Base-by-base conservation (phyloP, 2,888 invertebrate species). In the Idaea straminata region DNA sequence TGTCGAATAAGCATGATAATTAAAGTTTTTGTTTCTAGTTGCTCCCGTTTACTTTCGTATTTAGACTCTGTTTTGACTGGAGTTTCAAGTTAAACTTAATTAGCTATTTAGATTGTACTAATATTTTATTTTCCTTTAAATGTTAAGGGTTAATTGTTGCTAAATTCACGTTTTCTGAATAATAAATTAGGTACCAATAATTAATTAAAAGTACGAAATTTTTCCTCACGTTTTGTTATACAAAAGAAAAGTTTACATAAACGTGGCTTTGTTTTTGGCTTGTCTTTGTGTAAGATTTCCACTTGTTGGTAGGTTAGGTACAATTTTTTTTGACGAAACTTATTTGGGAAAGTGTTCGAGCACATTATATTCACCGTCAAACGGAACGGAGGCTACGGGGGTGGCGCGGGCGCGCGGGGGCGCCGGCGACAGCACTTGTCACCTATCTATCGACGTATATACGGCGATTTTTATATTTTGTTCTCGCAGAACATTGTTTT, bases 1-100 rank as follows among this genome's bases (percentile, higher is more conserved):
- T 89, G 90, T 89, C 91, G 89, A 91, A 92, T 91, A 89, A 91
- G 88, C 88, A 91, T 89, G 86, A 89, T 90, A 89, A 90, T 91
- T 88, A 89, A 91, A 90, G 87, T 88, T 87, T 86, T 87, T 85
- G 86, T 88, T 88, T 89, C 69, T 68, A 70, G 72, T 64, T 67
- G 65, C 64, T 68, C 59, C 62, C 63, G 71, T 70, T 71, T 69
- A 64, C 65, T 71, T 67, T 67, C 64, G 66, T 66, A 66, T 69
- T 74, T 72, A 68, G 59, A 65, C 62, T 57, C 66, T 66, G 68
- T 70, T 70, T 68, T 62, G 64, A 68, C 62, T 57, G 62, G 63
- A 65, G 61, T 62, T 65, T 66, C 68, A 64, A 66, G 67, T 68
- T 70, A 64, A 38, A 60, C 61, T 63, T 70, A 68, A 70, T 70